These are phyloP conservation scores for Gobio occitaniae DNA, from an alignment of 2,797 vertebrate species.

Conservation along the genomic window DNA sequence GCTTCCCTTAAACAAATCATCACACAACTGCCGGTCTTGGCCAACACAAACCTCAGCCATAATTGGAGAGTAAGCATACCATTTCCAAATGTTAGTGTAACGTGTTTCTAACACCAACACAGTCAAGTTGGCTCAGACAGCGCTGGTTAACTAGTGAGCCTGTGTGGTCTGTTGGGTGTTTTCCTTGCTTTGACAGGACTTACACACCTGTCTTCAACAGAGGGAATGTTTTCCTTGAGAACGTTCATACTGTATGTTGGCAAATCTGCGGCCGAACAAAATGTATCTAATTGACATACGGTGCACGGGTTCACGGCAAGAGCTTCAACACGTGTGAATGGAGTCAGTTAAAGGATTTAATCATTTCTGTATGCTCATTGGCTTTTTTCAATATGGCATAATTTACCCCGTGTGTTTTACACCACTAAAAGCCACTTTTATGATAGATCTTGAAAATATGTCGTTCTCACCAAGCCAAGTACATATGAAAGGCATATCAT, in stretches of 20 bases:
- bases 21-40: slow-evolving; percentile 62
- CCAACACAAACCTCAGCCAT: slow-evolving; percentile 67
- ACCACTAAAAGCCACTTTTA: slow-evolving; percentile 60
- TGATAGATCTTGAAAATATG: slow-evolving; percentile 67
- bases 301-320: neutral
- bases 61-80: slow-evolving; percentile 69
- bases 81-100: slow-evolving; percentile 74
- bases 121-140: slow-evolving; percentile 57
- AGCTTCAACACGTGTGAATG: slow-evolving; percentile 30
- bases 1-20: slow-evolving; percentile 66
- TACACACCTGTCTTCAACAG: slow-evolving; percentile 71
- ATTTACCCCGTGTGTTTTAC: slow-evolving; percentile 66
- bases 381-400: slow-evolving; percentile 53
- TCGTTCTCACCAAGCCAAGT: slow-evolving; percentile 62
- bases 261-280: slow-evolving; percentile 32
- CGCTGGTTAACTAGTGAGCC: slow-evolving; percentile 53
- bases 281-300: slow-evolving; percentile 25
- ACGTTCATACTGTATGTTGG: slow-evolving; percentile 37
- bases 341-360: slow-evolving; percentile 25
- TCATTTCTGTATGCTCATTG: slow-evolving; percentile 28
- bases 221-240: slow-evolving; percentile 59
- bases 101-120: slow-evolving; percentile 66
- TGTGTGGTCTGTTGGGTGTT: slow-evolving; percentile 66
- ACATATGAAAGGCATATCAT: slow-evolving; percentile 69
- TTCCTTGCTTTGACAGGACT: slow-evolving; percentile 66